These are phyloP conservation scores for Aurelia aurita DNA, from an alignment of 30 jellyfish, hydroid and myxozoan genomes.

Conservation along the genomic window DNA sequence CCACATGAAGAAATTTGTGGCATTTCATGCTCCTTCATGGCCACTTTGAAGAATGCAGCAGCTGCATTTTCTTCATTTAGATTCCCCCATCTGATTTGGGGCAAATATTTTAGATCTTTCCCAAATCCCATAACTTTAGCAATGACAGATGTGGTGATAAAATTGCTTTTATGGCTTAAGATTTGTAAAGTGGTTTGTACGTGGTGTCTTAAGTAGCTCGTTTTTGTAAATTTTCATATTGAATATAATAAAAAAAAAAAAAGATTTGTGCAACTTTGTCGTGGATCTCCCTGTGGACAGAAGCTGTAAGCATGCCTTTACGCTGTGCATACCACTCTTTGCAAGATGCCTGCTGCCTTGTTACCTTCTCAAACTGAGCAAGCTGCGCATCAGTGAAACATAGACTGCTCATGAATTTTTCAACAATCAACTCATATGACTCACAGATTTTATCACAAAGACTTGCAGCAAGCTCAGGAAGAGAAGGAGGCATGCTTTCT, in stretches of 20 bases:
- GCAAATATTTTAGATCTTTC: neutral
- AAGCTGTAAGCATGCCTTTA: neutral
- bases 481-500: neutral
- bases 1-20: constrained; percentile 8
- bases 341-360: neutral
- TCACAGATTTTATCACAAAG: neutral
- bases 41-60: neutral
- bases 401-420: neutral
- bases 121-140: neutral
- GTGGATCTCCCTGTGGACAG: no score
- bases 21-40: neutral
- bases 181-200: no score
- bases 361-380: neutral
- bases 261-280: no score
- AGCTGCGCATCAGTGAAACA: neutral
- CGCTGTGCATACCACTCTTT: neutral
- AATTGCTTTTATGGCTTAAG: no score
- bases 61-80: constrained; percentile 14
- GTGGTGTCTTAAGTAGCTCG: no score
- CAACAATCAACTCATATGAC: neutral
- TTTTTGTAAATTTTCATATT: no score
- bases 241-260: no score
- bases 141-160: neutral
- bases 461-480: neutral
- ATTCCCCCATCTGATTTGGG: neutral